Percentiles rank a stretch among this genome's conserved stretches.
Conservation (phyloP, 2,888 invertebrate species). For the Limenitis camilla region DNA sequence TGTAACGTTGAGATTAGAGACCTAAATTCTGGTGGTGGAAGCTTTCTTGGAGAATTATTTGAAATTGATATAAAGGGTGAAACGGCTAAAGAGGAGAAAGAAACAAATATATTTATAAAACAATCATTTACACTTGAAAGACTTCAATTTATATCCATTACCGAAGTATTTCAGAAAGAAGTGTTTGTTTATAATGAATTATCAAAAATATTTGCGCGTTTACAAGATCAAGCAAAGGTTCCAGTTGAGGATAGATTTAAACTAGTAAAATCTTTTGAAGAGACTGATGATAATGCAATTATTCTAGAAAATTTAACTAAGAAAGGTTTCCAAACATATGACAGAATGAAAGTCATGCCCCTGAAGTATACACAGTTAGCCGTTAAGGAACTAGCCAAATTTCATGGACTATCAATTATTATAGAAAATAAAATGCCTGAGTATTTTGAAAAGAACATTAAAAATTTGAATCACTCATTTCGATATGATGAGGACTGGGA, state of each 20-base stretch:
- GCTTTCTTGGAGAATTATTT: constrained; percentile 36
- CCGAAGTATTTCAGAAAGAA: constrained; percentile 33
- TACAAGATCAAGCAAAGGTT: constrained; percentile 27
- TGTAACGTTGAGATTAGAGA: constrained; percentile 26
- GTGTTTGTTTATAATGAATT: constrained; percentile 36
- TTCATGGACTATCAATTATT: constrained; percentile 34
- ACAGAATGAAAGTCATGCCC: constrained; percentile 28
- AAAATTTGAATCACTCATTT: constrained; percentile 4
- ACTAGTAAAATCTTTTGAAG: constrained; percentile 17
- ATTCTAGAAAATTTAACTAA: constrained; percentile 27
- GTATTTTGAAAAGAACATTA: constrained; percentile 32
- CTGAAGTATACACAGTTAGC: constrained; percentile 32
- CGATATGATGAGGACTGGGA: constrained; percentile 21
- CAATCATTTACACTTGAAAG: constrained; percentile 26
- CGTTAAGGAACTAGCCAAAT: constrained; percentile 32
- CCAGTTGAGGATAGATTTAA: constrained; percentile 17
- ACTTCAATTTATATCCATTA: constrained; percentile 26
- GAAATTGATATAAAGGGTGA: constrained; percentile 40
- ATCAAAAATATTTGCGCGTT: constrained; percentile 22
- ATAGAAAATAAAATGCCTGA: constrained; percentile 28
- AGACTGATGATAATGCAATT: constrained; percentile 11
- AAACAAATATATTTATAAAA: constrained; percentile 43
- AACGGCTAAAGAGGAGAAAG: constrained; percentile 33
- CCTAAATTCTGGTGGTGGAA: constrained; percentile 38
- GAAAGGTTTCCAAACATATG: constrained; percentile 31